Evolutionary conservation across 2,888 invertebrate genomes (phyloP).

Genomic region (Axea sp.): DNA sequence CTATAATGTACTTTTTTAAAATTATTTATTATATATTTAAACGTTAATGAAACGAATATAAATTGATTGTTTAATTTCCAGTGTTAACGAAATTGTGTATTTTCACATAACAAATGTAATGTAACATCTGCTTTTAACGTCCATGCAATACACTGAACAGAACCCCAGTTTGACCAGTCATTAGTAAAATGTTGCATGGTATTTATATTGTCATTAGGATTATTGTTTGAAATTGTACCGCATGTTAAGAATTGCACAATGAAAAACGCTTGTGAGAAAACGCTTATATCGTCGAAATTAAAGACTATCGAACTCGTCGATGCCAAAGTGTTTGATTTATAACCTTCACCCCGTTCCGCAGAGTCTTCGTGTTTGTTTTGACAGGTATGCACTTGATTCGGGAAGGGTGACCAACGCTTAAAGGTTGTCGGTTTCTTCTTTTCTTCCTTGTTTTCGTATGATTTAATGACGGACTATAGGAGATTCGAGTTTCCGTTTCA

Average conservation of each 20-base stretch:
- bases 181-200: conserved; percentile 47
- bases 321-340: conserved; percentile 39
- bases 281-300: conserved; percentile 7
- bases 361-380: conserved; percentile 38
- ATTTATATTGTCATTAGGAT: conserved; percentile 54
- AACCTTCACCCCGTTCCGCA: conserved; percentile 11
- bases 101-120: too few relatives aligned
- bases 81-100: too few relatives aligned
- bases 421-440: conserved; percentile 28
- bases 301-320: conserved; percentile 22
- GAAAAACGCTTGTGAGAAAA: conserved; percentile 31
- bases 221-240: conserved; percentile 10
- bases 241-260: conserved; percentile 37
- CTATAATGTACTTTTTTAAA: too few relatives aligned
- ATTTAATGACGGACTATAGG: conserved; percentile 57
- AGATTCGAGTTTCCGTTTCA: conserved; percentile 58
- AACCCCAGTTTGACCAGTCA: conserved; percentile 5
- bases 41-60: too few relatives aligned
- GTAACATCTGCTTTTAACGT: conserved; percentile 41
- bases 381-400: conserved; percentile 46
- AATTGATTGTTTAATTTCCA: too few relatives aligned
- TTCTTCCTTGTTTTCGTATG: conserved; percentile 45
- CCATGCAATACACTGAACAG: conserved; percentile 13
- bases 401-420: conserved; percentile 27
- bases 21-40: too few relatives aligned